Evolutionary conservation across 2,113 vertebrate species (phyloP), one percentile per base, ranked within the genome.

Genomic region (Lepisosteus osseus): DNA sequence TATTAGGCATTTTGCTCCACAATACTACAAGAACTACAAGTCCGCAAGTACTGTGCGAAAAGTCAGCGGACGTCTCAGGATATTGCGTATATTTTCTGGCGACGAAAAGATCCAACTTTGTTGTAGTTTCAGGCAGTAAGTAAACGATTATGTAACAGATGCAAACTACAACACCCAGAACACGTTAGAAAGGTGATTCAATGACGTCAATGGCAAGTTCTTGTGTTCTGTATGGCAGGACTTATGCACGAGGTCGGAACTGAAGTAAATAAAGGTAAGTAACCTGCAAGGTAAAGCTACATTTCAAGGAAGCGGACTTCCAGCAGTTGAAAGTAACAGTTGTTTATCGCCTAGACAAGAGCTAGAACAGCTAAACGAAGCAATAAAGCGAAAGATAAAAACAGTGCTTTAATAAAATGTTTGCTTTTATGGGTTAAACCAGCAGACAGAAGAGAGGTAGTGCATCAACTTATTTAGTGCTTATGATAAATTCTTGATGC

Each of bases 141-240:
- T 15, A n/a, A 42, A 9, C 9, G 29, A 12, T 72, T 76, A 69
- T 61, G 57, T 62, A 69, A 74, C n/a, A 17, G 7, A 8, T 40
- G 4, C 45, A 15, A 76, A 84, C 79, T 80, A 68, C 82, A 81
- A 71, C 47, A 74, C 76, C 82, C 82, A 80, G 8, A 61, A 61
- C 41, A 40, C 72, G 56, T 8, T 9, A 56, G 61, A 8, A 14
- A 12, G 55, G 41, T 4, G 13, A 14, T 42, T 2, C 7, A 6
- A n/a, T 81, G 79, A 80, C 82, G 82, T 47, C 40, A 15, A 54
- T 77, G 45, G 12, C 11, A 42, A 42, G 70, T 55, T 61, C 51
- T 69, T 68, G 71, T 13, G 43, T 7, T 54, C 11, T 59, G 57
- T n/a, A 29, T 29, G 29, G 61, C 45, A 11, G 65, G 67, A 61